phyloP scores from a whole-genome alignment of 2,888 invertebrate species.

The Lumbricus terrestris region DNA sequence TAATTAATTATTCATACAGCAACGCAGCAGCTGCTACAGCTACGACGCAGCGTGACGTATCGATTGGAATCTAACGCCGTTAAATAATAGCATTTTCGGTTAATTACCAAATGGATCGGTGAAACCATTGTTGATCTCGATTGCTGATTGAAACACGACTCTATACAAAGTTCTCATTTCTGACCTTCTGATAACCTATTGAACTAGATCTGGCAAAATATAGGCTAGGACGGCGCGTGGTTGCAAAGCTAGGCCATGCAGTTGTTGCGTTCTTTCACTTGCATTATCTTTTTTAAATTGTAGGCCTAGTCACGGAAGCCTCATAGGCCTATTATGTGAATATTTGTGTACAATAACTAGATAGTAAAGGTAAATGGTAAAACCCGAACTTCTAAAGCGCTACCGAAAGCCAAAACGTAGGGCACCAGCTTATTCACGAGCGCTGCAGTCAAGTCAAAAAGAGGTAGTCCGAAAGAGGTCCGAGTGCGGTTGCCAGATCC shows the following conservation, averaged over 20 bases:
- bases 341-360: too few species aligned
- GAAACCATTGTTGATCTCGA: background rate
- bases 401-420: too few species aligned
- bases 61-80: background rate
- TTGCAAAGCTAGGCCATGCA: background rate
- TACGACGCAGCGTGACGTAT: constrained; percentile 4
- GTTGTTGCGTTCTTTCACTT: too few species aligned
- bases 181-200: background rate
- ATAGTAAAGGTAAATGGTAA: too few species aligned
- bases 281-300: background rate
- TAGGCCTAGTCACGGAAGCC: too few species aligned
- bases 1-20: background rate
- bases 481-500: too few species aligned
- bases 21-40: background rate
- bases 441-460: too few species aligned
- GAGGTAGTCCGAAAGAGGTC: too few species aligned
- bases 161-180: background rate
- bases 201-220: background rate
- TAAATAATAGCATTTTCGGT: constrained; percentile 9
- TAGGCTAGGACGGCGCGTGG: background rate
- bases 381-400: too few species aligned
- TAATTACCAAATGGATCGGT: constrained; percentile 9
- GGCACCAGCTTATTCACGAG: too few species aligned
- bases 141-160: background rate
- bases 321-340: too few species aligned